Evolutionary conservation across 2,888 invertebrate genomes (phyloP).

Genomic region (Scelioninae gen. 2): DNA sequence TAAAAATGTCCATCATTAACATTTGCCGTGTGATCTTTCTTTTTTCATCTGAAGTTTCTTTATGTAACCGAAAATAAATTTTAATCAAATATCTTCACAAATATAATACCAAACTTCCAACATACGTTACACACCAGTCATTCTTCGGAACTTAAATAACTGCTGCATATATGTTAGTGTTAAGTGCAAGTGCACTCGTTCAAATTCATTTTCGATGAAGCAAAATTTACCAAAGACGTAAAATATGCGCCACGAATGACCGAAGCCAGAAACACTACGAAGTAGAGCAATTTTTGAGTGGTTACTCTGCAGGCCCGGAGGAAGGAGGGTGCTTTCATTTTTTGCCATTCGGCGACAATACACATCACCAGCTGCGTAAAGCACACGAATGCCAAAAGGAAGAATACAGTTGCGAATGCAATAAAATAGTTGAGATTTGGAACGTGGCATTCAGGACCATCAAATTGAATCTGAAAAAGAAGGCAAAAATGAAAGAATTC

Average conservation of each 20-base stretch:
- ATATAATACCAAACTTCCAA: too few species aligned
- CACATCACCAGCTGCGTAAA: constrained; percentile 90
- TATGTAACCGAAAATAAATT: too few species aligned
- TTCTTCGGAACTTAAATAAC: background rate
- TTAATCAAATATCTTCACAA: too few species aligned
- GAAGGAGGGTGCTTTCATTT: constrained; percentile 88
- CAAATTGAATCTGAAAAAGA: constrained; percentile 79
- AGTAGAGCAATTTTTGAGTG: constrained; percentile 91
- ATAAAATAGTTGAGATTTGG: constrained; percentile 88
- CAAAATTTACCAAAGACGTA: constrained; percentile 86
- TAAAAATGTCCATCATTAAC: too few species aligned
- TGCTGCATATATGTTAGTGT: too few species aligned
- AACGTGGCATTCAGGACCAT: constrained; percentile 88
- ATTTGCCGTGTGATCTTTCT: too few species aligned
- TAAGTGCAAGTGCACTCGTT: background rate
- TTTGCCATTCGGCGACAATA: constrained; percentile 87
- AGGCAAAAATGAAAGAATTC: too few species aligned
- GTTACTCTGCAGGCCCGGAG: constrained; percentile 90
- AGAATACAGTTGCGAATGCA: constrained; percentile 81
- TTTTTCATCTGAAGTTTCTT: too few species aligned
- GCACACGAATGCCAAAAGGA: constrained; percentile 89
- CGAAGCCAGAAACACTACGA: constrained; percentile 90
- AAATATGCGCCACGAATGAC: constrained; percentile 92
- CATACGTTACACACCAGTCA: too few species aligned
- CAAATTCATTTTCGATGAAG: background rate